These are phyloP conservation scores for Gobio occitaniae DNA, from an alignment of 2,797 vertebrate species.

Conservation along the genomic window DNA sequence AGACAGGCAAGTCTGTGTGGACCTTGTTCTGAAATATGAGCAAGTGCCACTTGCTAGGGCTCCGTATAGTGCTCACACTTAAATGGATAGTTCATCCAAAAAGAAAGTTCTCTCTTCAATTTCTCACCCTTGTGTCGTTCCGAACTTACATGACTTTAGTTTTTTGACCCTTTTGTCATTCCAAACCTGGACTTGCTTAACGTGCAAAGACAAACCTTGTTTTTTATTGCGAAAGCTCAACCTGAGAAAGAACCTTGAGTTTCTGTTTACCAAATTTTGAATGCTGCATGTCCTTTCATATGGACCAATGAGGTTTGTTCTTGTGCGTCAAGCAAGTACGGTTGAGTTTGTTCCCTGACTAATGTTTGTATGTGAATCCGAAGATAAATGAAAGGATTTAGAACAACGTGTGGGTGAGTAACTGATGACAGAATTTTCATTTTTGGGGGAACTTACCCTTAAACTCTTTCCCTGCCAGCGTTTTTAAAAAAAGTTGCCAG, in stretches of 20 bases:
- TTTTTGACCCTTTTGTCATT: too few relatives aligned
- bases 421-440: too few relatives aligned
- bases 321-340: not conserved
- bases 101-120: not conserved
- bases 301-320: not conserved
- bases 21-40: conserved; percentile 17
- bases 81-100: not conserved
- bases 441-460: too few relatives aligned
- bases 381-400: not conserved
- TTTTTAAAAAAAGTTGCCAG: too few relatives aligned
- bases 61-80: not conserved
- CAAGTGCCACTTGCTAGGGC: not conserved
- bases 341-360: not conserved
- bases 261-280: not conserved
- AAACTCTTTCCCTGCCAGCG: too few relatives aligned
- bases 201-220: not conserved
- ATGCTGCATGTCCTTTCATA: not conserved
- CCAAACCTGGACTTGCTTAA: not conserved
- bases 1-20: conserved; percentile 50
- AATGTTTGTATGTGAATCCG: not conserved
- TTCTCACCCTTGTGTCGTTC: not conserved
- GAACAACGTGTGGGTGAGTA: not conserved
- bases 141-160: not conserved
- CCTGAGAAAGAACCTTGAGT: not conserved
- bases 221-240: not conserved